These are phyloP conservation scores for Dasyurus viverrinus DNA, from an alignment of 2,113 vertebrate genomes.

Conservation along the genomic window DNA sequence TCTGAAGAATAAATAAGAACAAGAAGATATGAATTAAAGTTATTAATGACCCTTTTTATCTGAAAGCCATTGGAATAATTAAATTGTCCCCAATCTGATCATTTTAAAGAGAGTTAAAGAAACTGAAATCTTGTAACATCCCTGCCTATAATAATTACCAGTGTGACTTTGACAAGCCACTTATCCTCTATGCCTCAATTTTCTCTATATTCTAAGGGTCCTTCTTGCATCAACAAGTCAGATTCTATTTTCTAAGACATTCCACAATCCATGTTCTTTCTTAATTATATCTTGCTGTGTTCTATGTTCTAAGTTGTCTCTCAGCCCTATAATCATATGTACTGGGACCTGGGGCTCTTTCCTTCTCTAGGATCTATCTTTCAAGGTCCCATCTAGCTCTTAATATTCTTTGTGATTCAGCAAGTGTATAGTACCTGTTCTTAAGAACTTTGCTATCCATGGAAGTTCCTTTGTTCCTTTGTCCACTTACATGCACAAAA, in stretches of 20 bases:
- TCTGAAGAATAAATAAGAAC: conserved; percentile 28
- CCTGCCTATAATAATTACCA: conserved; percentile 25
- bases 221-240: not conserved
- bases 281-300: not conserved
- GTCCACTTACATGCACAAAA: not conserved
- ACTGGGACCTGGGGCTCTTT: not conserved
- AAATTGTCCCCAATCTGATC: not conserved
- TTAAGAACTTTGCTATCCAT: conserved; percentile 19
- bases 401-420: conserved; percentile 23
- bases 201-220: conserved; percentile 20
- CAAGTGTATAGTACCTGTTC: conserved; percentile 16
- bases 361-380: not conserved
- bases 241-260: not conserved
- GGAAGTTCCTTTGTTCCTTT: conserved; percentile 2
- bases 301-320: not conserved
- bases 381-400: not conserved
- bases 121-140: not conserved
- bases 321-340: not conserved
- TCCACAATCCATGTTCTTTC: not conserved
- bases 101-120: not conserved
- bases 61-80: conserved; percentile 31
- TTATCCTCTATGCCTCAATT: not conserved
- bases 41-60: conserved; percentile 24
- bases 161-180: not conserved
- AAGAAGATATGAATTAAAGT: conserved; percentile 25